Evolutionary conservation across 2,113 vertebrate genomes (phyloP), one percentile per base, ranked within the genome.

Genomic region (Cichladusa arquata): DNA sequence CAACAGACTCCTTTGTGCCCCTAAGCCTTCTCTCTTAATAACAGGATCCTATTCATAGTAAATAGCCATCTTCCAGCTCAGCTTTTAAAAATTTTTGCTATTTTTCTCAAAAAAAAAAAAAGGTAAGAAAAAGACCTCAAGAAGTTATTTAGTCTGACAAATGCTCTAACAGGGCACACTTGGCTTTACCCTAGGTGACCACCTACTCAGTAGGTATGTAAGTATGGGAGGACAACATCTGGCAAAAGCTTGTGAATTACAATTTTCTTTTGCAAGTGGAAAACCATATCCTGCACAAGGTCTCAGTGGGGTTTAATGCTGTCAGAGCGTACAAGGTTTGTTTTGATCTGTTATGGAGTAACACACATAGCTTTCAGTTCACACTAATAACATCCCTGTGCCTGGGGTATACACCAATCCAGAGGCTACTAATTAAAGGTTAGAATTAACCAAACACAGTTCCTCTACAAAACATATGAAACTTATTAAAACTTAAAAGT

Each of bases 201-300:
- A 96, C 93, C 97, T 97, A 97, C 95, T 96, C 96, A 5, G 92
- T 95, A 92, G 93, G 96, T 95, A 95, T 83, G 91, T 87, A 97
- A 86, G 95, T 96, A 95, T 96, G 56, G 20, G 85, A 95, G 92
- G 70, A 96, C 86, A 93, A 98, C 98, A 98, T 98, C 98, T 98
- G 98, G 98, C 96, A 97, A 96, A 88, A 81, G 95, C 97, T 97
- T 96, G 96, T 96, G 98, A 98, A 97, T 97, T 97, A 98, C 96
- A 96, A 96, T 98, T 98, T 97, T 98, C 97, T 98, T 98, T 98
- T 98, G 98, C 97, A 98, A 98, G 97, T 97, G 96, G 96, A 98
- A 97, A 98, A 98, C 96, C 95, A 96, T 98, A 97, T 97, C 96
- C 97, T 97, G 95, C 96, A 97, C 94, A 95, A 96, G 94, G 97